Evolutionary conservation across 2,797 vertebrate species (phyloP).

Genomic region (Sarcophilus harrisii): DNA sequence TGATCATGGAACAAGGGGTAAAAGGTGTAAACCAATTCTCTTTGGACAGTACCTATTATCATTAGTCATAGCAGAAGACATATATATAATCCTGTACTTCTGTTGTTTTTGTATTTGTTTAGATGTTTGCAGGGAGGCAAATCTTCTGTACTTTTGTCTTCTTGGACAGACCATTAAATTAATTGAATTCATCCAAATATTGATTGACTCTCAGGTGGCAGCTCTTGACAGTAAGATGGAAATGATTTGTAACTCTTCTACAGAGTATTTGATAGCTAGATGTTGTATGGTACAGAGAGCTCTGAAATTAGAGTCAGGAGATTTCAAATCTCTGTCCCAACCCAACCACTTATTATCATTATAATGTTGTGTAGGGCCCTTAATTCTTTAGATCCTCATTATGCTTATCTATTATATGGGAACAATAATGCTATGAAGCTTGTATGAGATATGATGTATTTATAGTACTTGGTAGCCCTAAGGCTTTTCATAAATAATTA

Average conservation of each 20-base stretch:
- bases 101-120: neutral
- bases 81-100: neutral
- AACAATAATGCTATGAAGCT: neutral
- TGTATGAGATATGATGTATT: neutral
- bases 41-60: neutral
- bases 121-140: neutral
- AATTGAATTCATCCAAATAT: neutral
- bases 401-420: neutral
- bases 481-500: neutral
- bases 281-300: neutral
- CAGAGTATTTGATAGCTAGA: neutral
- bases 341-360: neutral
- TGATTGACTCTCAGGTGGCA: neutral
- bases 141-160: neutral
- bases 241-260: neutral
- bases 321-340: neutral
- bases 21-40: neutral
- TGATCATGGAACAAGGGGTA: neutral
- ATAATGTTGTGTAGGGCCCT: neutral
- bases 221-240: neutral
- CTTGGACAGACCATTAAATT: neutral
- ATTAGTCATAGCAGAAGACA: neutral
- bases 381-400: neutral
- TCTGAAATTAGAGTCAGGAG: neutral
- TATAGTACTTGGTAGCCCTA: neutral